Base-by-base conservation (phyloP, 2,113 vertebrate species). In the Lophochroa leadbeateri region DNA sequence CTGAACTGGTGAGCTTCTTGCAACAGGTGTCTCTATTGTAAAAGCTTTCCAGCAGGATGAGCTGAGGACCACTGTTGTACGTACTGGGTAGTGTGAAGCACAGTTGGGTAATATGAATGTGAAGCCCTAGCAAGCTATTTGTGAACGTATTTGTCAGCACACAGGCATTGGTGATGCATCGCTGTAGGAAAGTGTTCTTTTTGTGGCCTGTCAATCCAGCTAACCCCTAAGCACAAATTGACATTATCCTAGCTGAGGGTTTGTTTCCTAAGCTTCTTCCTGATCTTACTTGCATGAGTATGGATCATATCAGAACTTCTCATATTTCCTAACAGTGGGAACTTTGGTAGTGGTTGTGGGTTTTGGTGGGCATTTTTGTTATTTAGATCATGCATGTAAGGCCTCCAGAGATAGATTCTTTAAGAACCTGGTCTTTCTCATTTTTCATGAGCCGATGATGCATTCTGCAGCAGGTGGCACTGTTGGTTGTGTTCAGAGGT, bases 391-490 rank as follows among this genome's bases (percentile, higher is more conserved):
- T 76, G 25, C 28, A 31, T 25, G 28, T 33, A 49, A 77, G 17
- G 10, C 33, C 37, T 43, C 52, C 41, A 44, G 55, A 78, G 70
- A 18, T 8, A 35, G 49, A n/a, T 60, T 57, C 44, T 70, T 52
- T 11, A 37, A 41, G 33, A 78, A 35, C 33, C 9, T 21, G 27
- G 10, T 67, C 13, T 83, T 35, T 64, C 17, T 60, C 6, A 12
- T 15, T 41, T 50, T 70, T 63, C 28, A 18, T 19, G 37, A 85
- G 37, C 21, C 24, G 29, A 0, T 7, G 35, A 74, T 58, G 74
- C 18, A 2, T 50, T 41, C 75, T 79, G 85, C 92, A 93, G 70
- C 91, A 93, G 96, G 20, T 94, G 96, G 86, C 96, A 96, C 85
- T 92, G 82, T 70, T 90, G 81, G 52, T 71, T 85, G 91, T 7